These are phyloP conservation scores for Gallinago paraguaiae DNA, from an alignment of 2,113 vertebrate genomes.

Conservation along the genomic window DNA sequence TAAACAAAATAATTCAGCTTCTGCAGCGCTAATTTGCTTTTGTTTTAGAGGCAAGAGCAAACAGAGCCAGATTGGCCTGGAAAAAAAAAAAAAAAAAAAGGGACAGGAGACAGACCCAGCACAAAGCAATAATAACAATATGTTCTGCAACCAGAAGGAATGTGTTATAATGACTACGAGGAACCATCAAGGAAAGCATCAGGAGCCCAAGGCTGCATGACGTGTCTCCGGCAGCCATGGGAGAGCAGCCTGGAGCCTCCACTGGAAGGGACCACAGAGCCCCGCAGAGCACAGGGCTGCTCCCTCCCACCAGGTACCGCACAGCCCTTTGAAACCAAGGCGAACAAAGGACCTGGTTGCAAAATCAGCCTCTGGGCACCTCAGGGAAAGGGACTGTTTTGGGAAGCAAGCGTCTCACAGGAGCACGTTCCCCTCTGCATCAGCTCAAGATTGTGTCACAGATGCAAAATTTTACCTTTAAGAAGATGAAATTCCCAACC, in stretches of 20 bases:
- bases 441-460: not conserved
- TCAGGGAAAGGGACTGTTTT: not conserved
- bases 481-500: not conserved
- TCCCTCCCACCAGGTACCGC: not conserved
- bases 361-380: not conserved
- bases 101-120: constrained; percentile 45
- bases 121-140: constrained; percentile 46
- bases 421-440: not conserved
- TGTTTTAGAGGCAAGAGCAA: constrained; percentile 40
- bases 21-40: constrained; percentile 24
- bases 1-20: constrained; percentile 28
- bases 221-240: constrained; percentile 45
- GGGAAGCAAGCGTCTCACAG: not conserved
- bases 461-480: not conserved
- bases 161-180: constrained; percentile 57
- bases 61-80: not conserved
- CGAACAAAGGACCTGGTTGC: not conserved
- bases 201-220: constrained; percentile 2
- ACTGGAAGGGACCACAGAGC: not conserved
- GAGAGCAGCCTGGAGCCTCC: constrained; percentile 33
- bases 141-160: constrained; percentile 65
- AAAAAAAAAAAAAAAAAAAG: not conserved
- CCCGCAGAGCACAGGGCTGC: not conserved
- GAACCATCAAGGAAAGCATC: constrained; percentile 44
- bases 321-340: not conserved